Base-by-base conservation (phyloP, 2,888 invertebrate species). In the Aspidapion aeneum region DNA sequence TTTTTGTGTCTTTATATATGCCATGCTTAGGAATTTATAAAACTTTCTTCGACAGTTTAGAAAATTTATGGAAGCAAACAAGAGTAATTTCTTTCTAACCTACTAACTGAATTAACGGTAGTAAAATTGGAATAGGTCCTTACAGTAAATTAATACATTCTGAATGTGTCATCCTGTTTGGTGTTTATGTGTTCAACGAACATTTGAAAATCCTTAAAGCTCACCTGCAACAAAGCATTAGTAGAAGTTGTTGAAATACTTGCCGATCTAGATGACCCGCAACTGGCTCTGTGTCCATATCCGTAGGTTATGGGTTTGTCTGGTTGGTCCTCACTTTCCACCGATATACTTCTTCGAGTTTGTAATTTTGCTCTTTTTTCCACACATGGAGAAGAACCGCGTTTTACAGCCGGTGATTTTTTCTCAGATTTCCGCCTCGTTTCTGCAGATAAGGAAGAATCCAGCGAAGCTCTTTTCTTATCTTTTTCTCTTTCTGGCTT, bases 261-360 rank as follows among this genome's bases (percentile, higher is more conserved):
- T 9, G 78, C 78, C 1, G 78, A 78, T 65, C 78, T 70, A 3
- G 78, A 75, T 1, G 78, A 79, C 60, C 77, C 75, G 58, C 75
- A 75, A 17, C 77, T 77, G 3, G 78, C 72, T 52, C 78, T 68
- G 66, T 77, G 78, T 19, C 71, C 70, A 2, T 75, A 74, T 22
- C 52, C 22, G 18, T 64, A 72, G 71, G 19, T 70, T 57, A 49
- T 65, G 71, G n/a, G 70, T 66, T 71, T 70, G 21, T 72, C 71
- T 21, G 66, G 62, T 50, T 67, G 70, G 17, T 63, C 69, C 50
- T 72, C 72, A 55, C 70, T 71, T 56, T 72, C 72, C 3, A 68
- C 62, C 7, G 72, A 72, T 51, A 68, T 63, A 74, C 75, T 68
- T 69, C 66, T 63, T 18, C 54, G 55, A 60, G n/a, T 60, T 63